Evolutionary conservation across 2,888 invertebrate genomes (phyloP).

Genomic region (Phasia obesa): DNA sequence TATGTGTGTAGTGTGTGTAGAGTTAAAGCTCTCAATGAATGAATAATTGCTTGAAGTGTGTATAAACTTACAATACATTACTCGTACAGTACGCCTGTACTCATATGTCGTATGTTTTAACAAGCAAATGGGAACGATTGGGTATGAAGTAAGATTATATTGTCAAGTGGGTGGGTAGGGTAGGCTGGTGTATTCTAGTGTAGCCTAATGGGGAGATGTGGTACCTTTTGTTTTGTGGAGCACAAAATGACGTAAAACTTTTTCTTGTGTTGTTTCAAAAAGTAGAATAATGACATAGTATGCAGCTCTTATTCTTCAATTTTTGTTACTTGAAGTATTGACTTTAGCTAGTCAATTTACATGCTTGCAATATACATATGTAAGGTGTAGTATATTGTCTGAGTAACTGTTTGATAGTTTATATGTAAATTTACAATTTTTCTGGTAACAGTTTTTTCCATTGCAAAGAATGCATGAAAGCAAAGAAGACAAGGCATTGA

Average conservation of each 20-base stretch:
- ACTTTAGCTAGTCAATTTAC: constrained; percentile 26
- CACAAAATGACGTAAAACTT: constrained; percentile 19
- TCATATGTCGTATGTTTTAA: not conserved
- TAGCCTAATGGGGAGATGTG: not conserved
- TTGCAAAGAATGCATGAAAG: too few relatives aligned
- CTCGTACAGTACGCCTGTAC: not conserved
- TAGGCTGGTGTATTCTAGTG: not conserved
- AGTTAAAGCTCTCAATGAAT: constrained; percentile 50
- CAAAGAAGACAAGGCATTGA: too few relatives aligned
- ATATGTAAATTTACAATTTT: not conserved
- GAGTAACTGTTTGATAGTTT: not conserved
- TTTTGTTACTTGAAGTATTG: constrained; percentile 41
- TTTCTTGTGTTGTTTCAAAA: not conserved
- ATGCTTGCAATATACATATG: constrained; percentile 9
- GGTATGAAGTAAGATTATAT: constrained; percentile 50
- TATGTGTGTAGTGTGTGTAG: constrained; percentile 3
- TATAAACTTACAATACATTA: constrained; percentile 47
- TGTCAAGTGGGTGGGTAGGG: constrained; percentile 13
- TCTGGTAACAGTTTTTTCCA: constrained; percentile 1
- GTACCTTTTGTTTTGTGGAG: constrained; percentile 1
- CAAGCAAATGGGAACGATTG: not conserved
- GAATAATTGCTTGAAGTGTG: constrained; percentile 60
- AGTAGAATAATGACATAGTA: constrained; percentile 49
- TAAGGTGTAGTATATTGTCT: constrained; percentile 37
- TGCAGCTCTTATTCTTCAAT: constrained; percentile 30